Base-by-base conservation (phyloP, 1,140 invertebrate species). In the Mesaphorura yosii region DNA sequence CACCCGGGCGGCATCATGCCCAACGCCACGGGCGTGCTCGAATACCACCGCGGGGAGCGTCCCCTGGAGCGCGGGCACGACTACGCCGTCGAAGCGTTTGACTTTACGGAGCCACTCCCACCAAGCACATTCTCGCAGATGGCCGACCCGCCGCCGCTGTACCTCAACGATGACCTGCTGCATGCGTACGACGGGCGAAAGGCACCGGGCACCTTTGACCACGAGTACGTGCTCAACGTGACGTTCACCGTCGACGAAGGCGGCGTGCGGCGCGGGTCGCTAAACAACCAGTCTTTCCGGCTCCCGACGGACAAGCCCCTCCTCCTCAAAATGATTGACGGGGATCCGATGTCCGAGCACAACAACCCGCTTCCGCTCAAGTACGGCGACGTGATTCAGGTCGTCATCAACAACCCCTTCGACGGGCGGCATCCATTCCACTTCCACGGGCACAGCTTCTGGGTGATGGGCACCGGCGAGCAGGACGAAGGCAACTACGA, bases 391-490 rank as follows among this genome's bases (percentile, higher is more conserved):
- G 14, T 37, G 5, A 17, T 50, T 27, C 28, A 53, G 19, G 20
- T 53, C 0, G 44, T 53, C 1, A 37, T 53, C 2, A 47, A 53
- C 20, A 47, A 53, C 17, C 34, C 22, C 2, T 27, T 22, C 19
- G 27, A 37, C 34, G 25, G 20, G 7, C 26, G 34, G 0, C 51
- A 53, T 38, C 51, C 51, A 2, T 47, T 53, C 22, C 51, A 53
- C 40, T 28, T 53, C 12, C 51, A 53, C 17, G 51, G 51, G 10
- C 51, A 53, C 29, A 22, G 20, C 7, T 53, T 53, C 17, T 46
- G 42, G 41, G 51, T 53, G 14, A 22, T 38, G 41, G 51, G 19
- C 19, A 23, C 3, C 12, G 42, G 28, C 2, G n/a, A 12, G 31
- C 28, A 22, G n/a, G n/a, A 15, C 5, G 50, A 53, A 6, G 41